A percentile compares a stretch with the other conserved stretches of the same genome.
Evolutionary conservation across 1,140 invertebrate species (phyloP).

Genomic region (Bombus ignitus): DNA sequence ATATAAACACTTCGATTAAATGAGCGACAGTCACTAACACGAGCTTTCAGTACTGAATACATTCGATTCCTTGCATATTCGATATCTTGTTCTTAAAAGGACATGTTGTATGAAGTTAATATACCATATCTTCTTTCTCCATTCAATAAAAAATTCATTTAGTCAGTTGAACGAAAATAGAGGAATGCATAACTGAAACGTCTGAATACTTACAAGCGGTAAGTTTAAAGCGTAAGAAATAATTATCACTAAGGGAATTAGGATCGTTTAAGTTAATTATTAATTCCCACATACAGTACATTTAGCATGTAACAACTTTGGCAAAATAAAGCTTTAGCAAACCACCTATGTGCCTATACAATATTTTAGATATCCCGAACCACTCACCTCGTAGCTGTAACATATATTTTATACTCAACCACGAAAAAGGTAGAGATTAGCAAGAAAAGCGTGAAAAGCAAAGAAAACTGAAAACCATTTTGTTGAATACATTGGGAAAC

Average conservation of each 20-base stretch:
- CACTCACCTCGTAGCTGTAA: constrained; percentile 61
- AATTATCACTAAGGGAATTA: too few species aligned
- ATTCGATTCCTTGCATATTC: neutral
- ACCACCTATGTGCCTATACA: constrained; percentile 48
- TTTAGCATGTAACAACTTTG: constrained; percentile 37
- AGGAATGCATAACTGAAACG: too few species aligned
- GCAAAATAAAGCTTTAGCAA: constrained; percentile 71
- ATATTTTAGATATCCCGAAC: constrained; percentile 63
- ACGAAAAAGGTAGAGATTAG: constrained; percentile 23
- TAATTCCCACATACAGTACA: neutral
- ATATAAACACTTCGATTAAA: constrained; percentile 5
- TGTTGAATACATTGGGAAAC: constrained; percentile 21
- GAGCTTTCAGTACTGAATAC: constrained; percentile 9
- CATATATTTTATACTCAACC: constrained; percentile 57
- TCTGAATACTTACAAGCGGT: too few species aligned
- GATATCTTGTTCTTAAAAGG: neutral
- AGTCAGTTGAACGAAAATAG: too few species aligned
- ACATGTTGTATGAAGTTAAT: neutral
- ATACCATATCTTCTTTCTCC: too few species aligned
- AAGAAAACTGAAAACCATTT: neutral
- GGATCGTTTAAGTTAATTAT: too few species aligned
- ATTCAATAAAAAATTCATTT: too few species aligned
- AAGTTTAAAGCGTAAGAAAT: too few species aligned
- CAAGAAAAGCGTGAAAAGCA: neutral
- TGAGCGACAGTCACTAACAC: neutral